A percentile compares a stretch with the other conserved stretches of the same genome.
phyloP scores from a whole-genome alignment of 1,140 invertebrate species.

The Bombus fervidus region DNA sequence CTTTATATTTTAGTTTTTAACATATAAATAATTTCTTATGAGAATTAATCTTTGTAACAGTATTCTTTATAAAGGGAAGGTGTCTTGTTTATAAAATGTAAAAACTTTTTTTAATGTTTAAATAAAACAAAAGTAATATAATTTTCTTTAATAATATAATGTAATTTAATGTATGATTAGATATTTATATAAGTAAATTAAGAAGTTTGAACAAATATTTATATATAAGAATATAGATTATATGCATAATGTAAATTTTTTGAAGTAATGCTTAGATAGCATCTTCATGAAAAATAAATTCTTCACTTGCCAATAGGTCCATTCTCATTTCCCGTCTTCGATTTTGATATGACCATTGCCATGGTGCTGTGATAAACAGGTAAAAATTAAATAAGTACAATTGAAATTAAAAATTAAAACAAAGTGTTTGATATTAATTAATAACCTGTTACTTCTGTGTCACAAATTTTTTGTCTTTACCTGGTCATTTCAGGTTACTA shows the following conservation, averaged over 20 bases:
- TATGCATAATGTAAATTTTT: background rate
- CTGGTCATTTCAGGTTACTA: constrained; percentile 35
- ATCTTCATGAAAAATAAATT: constrained; percentile 30
- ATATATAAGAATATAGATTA: background rate
- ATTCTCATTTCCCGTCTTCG: constrained; percentile 22
- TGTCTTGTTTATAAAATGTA: background rate
- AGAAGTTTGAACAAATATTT: constrained; percentile 5
- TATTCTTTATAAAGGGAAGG: background rate
- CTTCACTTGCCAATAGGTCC: constrained; percentile 50
- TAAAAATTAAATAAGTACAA: constrained; percentile 20
- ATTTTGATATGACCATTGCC: constrained; percentile 54
- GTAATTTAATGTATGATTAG: background rate
- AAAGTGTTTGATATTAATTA: background rate
- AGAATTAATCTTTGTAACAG: background rate
- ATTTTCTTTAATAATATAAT: background rate
- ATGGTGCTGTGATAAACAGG: constrained; percentile 34
- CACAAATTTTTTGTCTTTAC: constrained; percentile 23
- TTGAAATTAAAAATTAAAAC: background rate
- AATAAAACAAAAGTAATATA: background rate
- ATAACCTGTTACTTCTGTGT: background rate
- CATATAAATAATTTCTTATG: background rate
- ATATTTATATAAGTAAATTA: background rate
- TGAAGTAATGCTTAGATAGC: background rate
- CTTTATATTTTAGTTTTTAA: background rate
- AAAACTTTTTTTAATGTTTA: background rate